These are phyloP conservation scores for Hydrozoanthus gracilis DNA, from an alignment of 92 coral and sea anemone genomes.

Conservation along the genomic window DNA sequence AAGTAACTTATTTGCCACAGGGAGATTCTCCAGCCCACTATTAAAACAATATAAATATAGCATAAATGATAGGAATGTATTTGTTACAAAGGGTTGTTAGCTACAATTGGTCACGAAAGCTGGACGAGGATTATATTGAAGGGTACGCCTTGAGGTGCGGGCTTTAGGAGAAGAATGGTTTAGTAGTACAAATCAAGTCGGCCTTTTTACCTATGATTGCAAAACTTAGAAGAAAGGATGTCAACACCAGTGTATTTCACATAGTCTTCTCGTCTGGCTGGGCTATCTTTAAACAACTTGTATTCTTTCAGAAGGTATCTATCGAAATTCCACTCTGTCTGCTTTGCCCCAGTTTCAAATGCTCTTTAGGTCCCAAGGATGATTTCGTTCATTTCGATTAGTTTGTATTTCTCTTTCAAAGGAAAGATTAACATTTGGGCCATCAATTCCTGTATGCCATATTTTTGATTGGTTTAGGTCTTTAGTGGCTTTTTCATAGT, in stretches of 20 bases:
- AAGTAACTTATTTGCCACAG: conserved; percentile 69
- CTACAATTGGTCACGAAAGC: no score
- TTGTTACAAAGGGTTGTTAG: no score
- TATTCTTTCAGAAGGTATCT: conserved; percentile 48
- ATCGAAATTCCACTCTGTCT: conserved; percentile 61
- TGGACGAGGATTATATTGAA: no score
- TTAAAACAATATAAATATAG: background rate
- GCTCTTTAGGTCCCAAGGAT: conserved; percentile 69
- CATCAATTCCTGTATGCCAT: conserved; percentile 66
- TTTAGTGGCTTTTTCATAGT: no score
- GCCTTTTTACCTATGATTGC: conserved; percentile 42
- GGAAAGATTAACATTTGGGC: conserved; percentile 63
- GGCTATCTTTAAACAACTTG: conserved; percentile 60
- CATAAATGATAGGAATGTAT: no score
- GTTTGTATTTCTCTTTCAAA: conserved; percentile 50
- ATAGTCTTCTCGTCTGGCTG: conserved; percentile 64
- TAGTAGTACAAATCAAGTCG: no score
- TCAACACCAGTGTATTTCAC: conserved; percentile 59
- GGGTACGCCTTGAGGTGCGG: no score
- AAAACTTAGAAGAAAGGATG: conserved; percentile 64
- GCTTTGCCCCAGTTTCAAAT: conserved; percentile 65
- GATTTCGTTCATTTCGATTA: conserved; percentile 20
- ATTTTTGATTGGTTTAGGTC: background rate
- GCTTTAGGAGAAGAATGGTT: no score
- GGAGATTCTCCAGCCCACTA: conserved; percentile 79